Conservation (phyloP, 2,113 vertebrate species). For the Ctenodactylus gundi region DNA sequence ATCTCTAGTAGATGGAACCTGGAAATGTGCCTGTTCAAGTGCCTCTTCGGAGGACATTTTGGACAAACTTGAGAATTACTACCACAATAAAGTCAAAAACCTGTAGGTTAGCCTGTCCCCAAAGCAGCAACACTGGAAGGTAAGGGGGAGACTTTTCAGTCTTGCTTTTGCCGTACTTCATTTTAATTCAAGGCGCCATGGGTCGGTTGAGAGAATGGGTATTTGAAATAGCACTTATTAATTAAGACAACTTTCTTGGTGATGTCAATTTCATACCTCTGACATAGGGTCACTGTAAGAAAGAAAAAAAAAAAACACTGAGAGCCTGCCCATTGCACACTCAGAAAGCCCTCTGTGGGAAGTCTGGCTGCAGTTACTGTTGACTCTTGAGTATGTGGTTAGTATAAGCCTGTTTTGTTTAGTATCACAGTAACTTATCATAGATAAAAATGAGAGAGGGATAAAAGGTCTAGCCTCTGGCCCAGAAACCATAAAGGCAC, state of each 20-base stretch:
- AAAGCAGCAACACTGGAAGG: background rate
- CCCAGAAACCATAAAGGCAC: background rate
- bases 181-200: background rate
- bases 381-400: background rate
- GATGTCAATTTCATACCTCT: background rate
- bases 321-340: background rate
- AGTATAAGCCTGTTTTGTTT: background rate
- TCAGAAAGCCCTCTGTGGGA: background rate
- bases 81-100: too few relatives aligned
- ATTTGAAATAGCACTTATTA: background rate
- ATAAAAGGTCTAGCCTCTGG: background rate
- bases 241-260: background rate
- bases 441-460: rapidly evolving
- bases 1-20: background rate
- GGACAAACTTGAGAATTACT: background rate
- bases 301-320: background rate
- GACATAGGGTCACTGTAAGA: too few relatives aligned
- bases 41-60: background rate
- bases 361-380: background rate
- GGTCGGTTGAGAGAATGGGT: background rate
- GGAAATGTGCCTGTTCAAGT: too few relatives aligned
- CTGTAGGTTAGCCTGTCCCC: background rate
- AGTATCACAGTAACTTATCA: background rate
- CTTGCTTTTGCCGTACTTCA: background rate
- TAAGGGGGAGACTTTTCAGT: background rate